phyloP scores from a whole-genome alignment of 2,888 invertebrate genomes.

The Ichneumoninae sp. region DNA sequence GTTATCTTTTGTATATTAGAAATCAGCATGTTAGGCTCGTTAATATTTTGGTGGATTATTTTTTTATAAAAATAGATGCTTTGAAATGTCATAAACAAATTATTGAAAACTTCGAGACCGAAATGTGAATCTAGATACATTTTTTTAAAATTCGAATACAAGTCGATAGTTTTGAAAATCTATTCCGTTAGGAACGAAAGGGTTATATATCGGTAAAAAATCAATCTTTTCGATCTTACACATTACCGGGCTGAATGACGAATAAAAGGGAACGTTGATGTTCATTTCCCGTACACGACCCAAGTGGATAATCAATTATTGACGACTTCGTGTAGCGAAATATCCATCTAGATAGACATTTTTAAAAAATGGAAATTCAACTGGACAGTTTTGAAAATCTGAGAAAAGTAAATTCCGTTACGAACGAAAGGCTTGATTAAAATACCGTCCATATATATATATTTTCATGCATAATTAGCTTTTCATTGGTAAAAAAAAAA shows the following conservation, averaged over 20 bases:
- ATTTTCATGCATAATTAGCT: not conserved
- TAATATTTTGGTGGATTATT: not conserved
- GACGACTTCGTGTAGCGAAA: too few species aligned
- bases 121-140: too few species aligned
- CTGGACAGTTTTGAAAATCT: not conserved
- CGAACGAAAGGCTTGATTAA: not conserved
- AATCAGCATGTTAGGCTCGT: too few species aligned
- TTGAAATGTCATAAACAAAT: not conserved
- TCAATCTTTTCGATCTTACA: not conserved
- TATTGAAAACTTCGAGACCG: too few species aligned
- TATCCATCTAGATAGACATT: not conserved
- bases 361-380: not conserved
- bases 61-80: not conserved
- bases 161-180: not conserved
- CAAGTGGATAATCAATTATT: not conserved
- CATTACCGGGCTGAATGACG: not conserved
- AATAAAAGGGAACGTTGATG: constrained; percentile 5
- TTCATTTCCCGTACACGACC: not conserved
- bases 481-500: not conserved
- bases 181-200: not conserved
- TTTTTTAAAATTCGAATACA: too few species aligned
- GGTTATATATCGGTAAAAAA: not conserved
- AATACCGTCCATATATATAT: not conserved
- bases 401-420: not conserved
- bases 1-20: not conserved